phyloP scores from a whole-genome alignment of 2,113 vertebrate species.

The Ictidomys tridecemlineatus region DNA sequence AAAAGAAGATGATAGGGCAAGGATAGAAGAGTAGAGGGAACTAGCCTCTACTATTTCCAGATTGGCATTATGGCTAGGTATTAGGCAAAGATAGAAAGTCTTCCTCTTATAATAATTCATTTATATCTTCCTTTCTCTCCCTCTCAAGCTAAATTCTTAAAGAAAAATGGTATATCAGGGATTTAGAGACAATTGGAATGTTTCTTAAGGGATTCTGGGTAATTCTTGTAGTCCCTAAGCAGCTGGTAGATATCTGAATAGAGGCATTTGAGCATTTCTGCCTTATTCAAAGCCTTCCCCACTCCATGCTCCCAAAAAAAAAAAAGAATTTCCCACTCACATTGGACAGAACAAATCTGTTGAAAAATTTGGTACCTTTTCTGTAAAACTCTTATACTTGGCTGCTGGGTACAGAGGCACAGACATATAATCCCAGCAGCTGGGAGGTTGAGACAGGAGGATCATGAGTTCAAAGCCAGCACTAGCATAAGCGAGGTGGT shows the following conservation, averaged over 20 bases:
- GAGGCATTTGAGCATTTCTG: constrained; percentile 50
- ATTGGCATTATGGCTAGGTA: background rate
- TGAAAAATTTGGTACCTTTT: constrained; percentile 39
- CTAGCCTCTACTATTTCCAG: background rate
- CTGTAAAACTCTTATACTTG: background rate
- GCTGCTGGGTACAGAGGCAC: too few relatives aligned
- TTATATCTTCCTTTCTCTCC: background rate
- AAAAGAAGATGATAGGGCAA: too few relatives aligned
- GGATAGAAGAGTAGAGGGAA: background rate
- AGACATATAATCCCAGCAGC: too few relatives aligned
- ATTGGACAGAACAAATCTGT: background rate
- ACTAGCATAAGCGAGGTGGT: too few relatives aligned
- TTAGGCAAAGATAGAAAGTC: background rate
- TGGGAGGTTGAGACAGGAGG: too few relatives aligned
- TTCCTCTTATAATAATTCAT: background rate
- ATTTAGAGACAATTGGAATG: constrained; percentile 56
- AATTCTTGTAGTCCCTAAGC: background rate
- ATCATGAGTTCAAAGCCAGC: too few relatives aligned
- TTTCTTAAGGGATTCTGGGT: constrained; percentile 60
- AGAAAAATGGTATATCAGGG: constrained; percentile 43
- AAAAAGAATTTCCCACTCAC: background rate
- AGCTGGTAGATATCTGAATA: constrained; percentile 45
- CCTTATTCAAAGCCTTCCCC: constrained; percentile 39
- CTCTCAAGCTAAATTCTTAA: constrained; percentile 36
- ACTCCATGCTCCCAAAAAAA: background rate